Evolutionary conservation across 1,140 invertebrate species (phyloP), one percentile per base, ranked within the genome.

Genomic region (Aphaenogaster ashmeadi): DNA sequence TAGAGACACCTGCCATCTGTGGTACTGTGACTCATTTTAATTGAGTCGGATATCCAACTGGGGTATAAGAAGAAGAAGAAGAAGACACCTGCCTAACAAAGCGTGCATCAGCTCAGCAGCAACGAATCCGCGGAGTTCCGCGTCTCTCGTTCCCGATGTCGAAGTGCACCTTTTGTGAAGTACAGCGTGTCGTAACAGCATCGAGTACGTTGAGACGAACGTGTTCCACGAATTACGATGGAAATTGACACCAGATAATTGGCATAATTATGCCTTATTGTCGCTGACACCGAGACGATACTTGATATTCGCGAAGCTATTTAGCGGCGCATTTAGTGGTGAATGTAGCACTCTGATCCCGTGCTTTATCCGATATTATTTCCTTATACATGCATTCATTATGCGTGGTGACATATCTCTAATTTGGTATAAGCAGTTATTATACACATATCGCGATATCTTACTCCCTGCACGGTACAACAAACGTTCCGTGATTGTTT

Each of bases 1-100:
- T 83, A 78, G 84, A 89, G 79, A 90, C 85, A 91, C 88, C 69
- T 79, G 56, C 9, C n/a, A n/a, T n/a, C n/a, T n/a, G n/a, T n/a
- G n/a, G n/a, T n/a, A n/a, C n/a, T n/a, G n/a, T n/a, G n/a, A n/a
- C n/a, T n/a, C n/a, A n/a, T n/a, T n/a, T n/a, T n/a, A n/a, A n/a
- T n/a, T n/a, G n/a, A n/a, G n/a, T n/a, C n/a, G n/a, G n/a, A n/a
- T n/a, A n/a, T n/a, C n/a, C n/a, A n/a, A n/a, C n/a, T n/a, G n/a
- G n/a, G n/a, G n/a, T n/a, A n/a, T n/a, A n/a, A n/a, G n/a, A n/a
- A n/a, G n/a, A n/a, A n/a, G n/a, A n/a, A n/a, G n/a, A n/a, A n/a
- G n/a, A n/a, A 89, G 79, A 90, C 85, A 91, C 88, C 69, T 79
- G 56, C 9, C n/a, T 58, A 87, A 80, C 62, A 80, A 80, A 80